Evolutionary conservation across 2,888 invertebrate species (phyloP).

Genomic region (Archips xylosteana): DNA sequence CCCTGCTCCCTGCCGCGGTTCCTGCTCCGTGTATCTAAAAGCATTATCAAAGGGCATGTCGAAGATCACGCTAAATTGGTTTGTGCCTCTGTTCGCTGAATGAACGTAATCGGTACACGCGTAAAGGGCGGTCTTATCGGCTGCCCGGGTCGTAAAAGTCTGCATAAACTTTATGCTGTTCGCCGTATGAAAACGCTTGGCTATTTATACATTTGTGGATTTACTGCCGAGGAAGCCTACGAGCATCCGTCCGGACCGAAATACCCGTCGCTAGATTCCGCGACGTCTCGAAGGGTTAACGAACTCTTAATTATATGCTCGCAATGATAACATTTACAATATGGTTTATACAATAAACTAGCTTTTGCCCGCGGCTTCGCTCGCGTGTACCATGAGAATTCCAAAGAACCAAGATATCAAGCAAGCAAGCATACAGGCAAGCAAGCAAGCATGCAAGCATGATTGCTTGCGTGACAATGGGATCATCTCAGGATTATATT

Average conservation of each 20-base stretch:
- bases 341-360: constrained; percentile 8
- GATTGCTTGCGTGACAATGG: too few relatives aligned
- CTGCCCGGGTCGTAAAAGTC: constrained; percentile 66
- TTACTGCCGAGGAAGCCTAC: constrained; percentile 75
- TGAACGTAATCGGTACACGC: constrained; percentile 61
- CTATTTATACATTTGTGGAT: constrained; percentile 77
- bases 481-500: too few relatives aligned
- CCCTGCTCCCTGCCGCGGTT: constrained; percentile 2
- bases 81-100: constrained; percentile 54
- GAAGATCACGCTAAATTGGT: constrained; percentile 46
- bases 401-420: too few relatives aligned
- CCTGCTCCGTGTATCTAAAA: constrained; percentile 12
- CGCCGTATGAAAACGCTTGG: constrained; percentile 62
- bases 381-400: too few relatives aligned
- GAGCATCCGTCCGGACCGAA: constrained; percentile 77
- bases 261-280: constrained; percentile 81
- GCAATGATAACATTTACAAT: constrained; percentile 36
- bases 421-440: too few relatives aligned
- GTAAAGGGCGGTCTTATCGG: constrained; percentile 67
- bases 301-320: constrained; percentile 59
- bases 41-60: constrained; percentile 35
- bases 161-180: constrained; percentile 60
- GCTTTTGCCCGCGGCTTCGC: too few relatives aligned
- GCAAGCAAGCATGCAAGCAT: too few relatives aligned
- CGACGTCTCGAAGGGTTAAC: constrained; percentile 81